Evolutionary conservation across 2,797 vertebrate genomes (phyloP).

Genomic region (Etheostoma nigrum): DNA sequence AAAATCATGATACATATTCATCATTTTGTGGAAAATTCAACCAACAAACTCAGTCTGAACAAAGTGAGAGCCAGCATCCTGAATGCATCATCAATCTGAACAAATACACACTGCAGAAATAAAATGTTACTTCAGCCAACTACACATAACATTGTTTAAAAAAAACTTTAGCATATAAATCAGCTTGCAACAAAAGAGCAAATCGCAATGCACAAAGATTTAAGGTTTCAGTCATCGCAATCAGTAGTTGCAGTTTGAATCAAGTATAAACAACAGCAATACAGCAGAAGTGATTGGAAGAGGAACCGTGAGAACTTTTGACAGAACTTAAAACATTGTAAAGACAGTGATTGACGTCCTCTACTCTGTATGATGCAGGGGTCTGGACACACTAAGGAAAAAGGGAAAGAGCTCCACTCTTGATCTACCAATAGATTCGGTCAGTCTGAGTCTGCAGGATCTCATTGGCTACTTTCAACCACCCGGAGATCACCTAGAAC

Average conservation of each 20-base stretch:
- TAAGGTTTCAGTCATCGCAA: background rate
- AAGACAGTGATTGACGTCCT: background rate
- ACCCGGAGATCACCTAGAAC: constrained; percentile 93
- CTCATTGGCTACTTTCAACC: constrained; percentile 96
- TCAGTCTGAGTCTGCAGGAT: constrained; percentile 93
- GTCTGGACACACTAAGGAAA: constrained; percentile 91
- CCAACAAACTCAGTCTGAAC: background rate
- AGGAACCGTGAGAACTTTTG: background rate
- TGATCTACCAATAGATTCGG: constrained; percentile 94
- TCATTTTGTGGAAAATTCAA: background rate
- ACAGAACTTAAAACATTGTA: background rate
- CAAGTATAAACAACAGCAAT: background rate
- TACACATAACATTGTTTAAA: background rate
- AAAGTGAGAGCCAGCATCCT: background rate
- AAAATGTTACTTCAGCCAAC: background rate
- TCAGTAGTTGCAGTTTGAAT: background rate
- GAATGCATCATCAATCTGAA: background rate
- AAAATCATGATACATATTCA: too few species aligned
- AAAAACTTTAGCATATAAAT: background rate
- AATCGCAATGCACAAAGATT: background rate
- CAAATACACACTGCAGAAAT: background rate
- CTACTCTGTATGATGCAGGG: constrained; percentile 76
- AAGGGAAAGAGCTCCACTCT: constrained; percentile 85
- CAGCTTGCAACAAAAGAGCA: background rate
- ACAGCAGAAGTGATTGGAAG: background rate